These are phyloP conservation scores for Lysiphlebus fabarum DNA, from an alignment of 1,140 invertebrate species.

Conservation along the genomic window DNA sequence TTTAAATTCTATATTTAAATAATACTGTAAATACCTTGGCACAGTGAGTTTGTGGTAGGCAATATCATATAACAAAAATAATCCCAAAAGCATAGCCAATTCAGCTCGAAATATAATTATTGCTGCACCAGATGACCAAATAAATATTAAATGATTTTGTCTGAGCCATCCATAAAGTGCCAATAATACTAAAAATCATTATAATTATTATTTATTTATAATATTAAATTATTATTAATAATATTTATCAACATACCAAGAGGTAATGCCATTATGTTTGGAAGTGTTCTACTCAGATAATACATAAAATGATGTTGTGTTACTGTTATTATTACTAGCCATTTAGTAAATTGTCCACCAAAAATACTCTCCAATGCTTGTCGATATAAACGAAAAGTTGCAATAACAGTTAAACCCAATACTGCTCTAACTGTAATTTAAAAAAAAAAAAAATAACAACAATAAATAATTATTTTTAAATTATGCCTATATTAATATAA, in stretches of 20 bases:
- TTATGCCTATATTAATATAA: no score
- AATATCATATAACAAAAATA: constrained; percentile 81
- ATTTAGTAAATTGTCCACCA: constrained; percentile 72
- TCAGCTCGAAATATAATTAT: constrained; percentile 92
- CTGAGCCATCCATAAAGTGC: constrained; percentile 84
- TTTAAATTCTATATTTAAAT: constrained; percentile 44
- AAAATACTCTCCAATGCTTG: constrained; percentile 71
- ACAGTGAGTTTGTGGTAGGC: constrained; percentile 52
- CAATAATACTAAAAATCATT: constrained; percentile 74
- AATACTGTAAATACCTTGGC: constrained; percentile 45
- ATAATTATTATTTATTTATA: constrained; percentile 16
- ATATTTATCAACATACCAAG: constrained; percentile 65
- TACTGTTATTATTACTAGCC: constrained; percentile 81
- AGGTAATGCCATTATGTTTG: constrained; percentile 93
- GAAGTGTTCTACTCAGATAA: constrained; percentile 89
- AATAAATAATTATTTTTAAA: constrained; percentile 21
- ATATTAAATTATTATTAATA: neutral
- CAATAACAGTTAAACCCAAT: constrained; percentile 73
- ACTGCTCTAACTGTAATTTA: constrained; percentile 75
- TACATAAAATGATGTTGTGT: constrained; percentile 98
- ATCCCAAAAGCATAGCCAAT: constrained; percentile 81
- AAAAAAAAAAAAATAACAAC: constrained; percentile 29
- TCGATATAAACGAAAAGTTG: constrained; percentile 70
- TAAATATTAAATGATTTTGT: constrained; percentile 71
- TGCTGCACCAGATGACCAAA: constrained; percentile 79